These are phyloP conservation scores for Drosophila borborema DNA, from an alignment of 2,888 invertebrate genomes.

Conservation along the genomic window DNA sequence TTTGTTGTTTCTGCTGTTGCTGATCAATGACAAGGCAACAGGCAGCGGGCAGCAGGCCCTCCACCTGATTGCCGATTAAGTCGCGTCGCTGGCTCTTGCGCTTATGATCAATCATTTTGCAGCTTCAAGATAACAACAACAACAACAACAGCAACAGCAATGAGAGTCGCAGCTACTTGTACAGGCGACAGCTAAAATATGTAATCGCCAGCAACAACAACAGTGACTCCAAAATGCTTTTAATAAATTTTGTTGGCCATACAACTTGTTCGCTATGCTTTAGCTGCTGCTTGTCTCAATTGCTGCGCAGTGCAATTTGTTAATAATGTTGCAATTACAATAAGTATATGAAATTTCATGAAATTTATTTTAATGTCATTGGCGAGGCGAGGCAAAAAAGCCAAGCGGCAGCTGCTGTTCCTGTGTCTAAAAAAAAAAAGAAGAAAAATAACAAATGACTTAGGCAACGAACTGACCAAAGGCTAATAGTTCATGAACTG, in stretches of 20 bases:
- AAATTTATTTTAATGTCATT: constrained; percentile 72
- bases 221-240: constrained; percentile 73
- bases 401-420: constrained; percentile 24
- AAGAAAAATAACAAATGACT: constrained; percentile 40
- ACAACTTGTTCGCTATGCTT: constrained; percentile 46
- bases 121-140: constrained; percentile 68
- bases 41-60: constrained; percentile 28
- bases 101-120: constrained; percentile 76
- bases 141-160: constrained; percentile 38
- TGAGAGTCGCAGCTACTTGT: constrained; percentile 57
- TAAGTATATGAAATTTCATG: constrained; percentile 61
- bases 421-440: not conserved
- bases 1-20: constrained; percentile 29
- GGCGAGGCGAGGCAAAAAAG: constrained; percentile 16
- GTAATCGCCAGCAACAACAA: constrained; percentile 62
- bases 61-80: constrained; percentile 57
- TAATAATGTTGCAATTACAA: constrained; percentile 78
- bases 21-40: constrained; percentile 64
- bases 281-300: constrained; percentile 37
- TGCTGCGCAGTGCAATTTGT: constrained; percentile 71
- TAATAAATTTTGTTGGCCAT: constrained; percentile 72
- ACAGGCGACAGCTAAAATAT: constrained; percentile 70
- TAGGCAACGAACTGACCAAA: constrained; percentile 50
- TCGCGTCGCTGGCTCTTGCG: constrained; percentile 43
- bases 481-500: constrained; percentile 8